Percentiles rank a stretch among this genome's conserved stretches.
Conservation (phyloP, 1,140 invertebrate genomes). For the Dendrolimus kikuchii region DNA sequence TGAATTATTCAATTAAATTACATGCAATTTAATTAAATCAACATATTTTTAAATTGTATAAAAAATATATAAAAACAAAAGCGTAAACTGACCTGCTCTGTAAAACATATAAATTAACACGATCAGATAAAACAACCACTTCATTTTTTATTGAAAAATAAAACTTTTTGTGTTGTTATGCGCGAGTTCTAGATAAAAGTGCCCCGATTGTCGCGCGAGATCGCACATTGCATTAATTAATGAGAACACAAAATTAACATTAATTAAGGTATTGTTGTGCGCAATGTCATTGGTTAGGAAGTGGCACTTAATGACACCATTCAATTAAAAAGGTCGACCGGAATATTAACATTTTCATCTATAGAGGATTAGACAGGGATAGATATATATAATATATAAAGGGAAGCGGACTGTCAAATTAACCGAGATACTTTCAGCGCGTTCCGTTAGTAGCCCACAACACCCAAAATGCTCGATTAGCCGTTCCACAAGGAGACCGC, state of each 20-base stretch:
- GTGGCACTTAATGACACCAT: conserved; percentile 20
- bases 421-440: no score
- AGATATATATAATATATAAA: no score
- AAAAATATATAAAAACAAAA: conserved; percentile 5
- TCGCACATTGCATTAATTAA: conserved; percentile 29
- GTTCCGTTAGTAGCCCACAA: no score
- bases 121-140: conserved; percentile 45
- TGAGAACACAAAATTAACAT: conserved; percentile 31
- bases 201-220: not conserved
- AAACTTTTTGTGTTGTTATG: no score
- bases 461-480: no score
- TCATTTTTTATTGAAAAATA: conserved; percentile 27
- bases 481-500: no score
- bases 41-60: not conserved
- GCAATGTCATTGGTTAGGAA: conserved; percentile 39
- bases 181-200: no score
- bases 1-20: conserved; percentile 2
- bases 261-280: conserved; percentile 26
- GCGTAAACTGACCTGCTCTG: conserved; percentile 31
- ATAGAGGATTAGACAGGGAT: no score
- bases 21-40: not conserved
- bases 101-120: conserved; percentile 47
- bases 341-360: no score
- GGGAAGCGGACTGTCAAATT: no score
- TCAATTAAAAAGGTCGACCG: conserved; percentile 36